Conservation (phyloP, 2,888 invertebrate species). For the Prostheceraeus crozeri region DNA sequence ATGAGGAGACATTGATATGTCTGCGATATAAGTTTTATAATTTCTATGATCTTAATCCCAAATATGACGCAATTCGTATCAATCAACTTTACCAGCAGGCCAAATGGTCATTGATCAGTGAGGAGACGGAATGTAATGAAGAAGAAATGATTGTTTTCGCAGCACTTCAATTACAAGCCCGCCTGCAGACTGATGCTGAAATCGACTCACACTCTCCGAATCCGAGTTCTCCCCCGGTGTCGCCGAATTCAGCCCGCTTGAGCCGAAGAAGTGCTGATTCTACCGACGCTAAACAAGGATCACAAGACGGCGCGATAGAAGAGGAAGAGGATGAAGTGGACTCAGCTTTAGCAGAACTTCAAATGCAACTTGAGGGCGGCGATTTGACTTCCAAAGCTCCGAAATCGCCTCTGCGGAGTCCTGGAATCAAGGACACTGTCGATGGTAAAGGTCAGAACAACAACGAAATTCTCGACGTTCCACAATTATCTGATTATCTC, state of each 20-base stretch:
- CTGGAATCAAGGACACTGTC: too few species aligned
- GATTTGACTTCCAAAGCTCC: too few species aligned
- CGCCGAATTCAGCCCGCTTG: too few species aligned
- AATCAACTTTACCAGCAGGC: conserved; percentile 98
- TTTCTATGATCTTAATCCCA: conserved; percentile 38
- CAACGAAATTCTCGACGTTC: background rate
- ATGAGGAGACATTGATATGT: conserved; percentile 14
- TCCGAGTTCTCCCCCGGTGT: too few species aligned
- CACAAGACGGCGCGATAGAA: conserved; percentile 9
- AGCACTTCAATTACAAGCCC: conserved; percentile 68
- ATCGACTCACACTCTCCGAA: background rate
- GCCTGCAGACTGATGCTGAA: conserved; percentile 32
- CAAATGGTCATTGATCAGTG: conserved; percentile 90
- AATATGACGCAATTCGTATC: conserved; percentile 80
- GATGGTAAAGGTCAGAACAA: background rate
- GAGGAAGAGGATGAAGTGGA: conserved; percentile 83
- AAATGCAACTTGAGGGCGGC: conserved; percentile 55
- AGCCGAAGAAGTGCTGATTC: too few species aligned
- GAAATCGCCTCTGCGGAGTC: too few species aligned
- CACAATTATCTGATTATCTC: conserved; percentile 25
- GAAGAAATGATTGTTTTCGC: conserved; percentile 98
- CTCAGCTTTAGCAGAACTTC: conserved; percentile 81
- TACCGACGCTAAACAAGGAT: background rate
- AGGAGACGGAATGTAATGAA: conserved; percentile 95
- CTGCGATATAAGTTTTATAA: conserved; percentile 37